A percentile compares a stretch with the other conserved stretches of the same genome.
These are phyloP conservation scores for Eptesicus fuscus DNA, from an alignment of 2,113 vertebrate species.

Conservation along the genomic window DNA sequence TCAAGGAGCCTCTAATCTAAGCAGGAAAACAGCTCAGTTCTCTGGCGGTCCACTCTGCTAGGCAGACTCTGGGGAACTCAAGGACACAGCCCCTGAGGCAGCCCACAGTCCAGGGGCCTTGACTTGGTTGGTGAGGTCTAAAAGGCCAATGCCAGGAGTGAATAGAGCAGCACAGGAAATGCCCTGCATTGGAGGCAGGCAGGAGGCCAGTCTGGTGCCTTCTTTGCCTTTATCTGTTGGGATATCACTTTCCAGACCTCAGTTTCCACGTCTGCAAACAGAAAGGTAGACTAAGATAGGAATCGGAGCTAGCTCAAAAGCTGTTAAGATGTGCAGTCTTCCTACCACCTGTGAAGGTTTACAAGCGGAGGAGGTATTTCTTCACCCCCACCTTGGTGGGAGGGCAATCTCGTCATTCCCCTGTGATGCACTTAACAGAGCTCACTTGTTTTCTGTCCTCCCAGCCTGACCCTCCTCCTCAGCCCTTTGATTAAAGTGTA, in stretches of 20 bases:
- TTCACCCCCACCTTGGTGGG: neutral
- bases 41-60: neutral
- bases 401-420: neutral
- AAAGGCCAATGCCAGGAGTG: neutral
- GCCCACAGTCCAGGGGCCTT: neutral
- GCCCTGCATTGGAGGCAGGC: neutral
- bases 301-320: neutral
- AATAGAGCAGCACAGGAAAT: neutral
- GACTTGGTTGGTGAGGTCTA: neutral
- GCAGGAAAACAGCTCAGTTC: neutral
- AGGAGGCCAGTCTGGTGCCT: neutral
- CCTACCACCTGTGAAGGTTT: neutral
- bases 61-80: too few species aligned
- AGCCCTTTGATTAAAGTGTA: neutral
- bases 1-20: neutral
- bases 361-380: neutral
- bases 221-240: neutral
- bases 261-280: neutral
- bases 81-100: neutral
- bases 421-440: neutral
- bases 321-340: neutral
- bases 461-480: neutral
- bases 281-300: neutral
- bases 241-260: neutral
- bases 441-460: neutral